Conservation (phyloP, 2,797 vertebrate genomes). For the Phoxinus dragarum region DNA sequence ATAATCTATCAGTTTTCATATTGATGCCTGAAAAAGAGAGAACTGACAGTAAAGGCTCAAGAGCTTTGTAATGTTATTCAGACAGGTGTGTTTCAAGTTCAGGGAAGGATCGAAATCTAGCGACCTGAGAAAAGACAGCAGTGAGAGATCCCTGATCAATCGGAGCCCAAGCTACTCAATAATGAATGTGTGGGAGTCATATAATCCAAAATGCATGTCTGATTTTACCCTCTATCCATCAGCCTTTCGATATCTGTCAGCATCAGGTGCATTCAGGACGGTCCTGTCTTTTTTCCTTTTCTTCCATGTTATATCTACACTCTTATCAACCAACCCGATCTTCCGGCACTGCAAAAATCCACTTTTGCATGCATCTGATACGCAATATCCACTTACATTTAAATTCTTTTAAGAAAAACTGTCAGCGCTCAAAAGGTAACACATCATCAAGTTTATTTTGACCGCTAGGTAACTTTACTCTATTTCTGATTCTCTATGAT, state of each 20-base stretch:
- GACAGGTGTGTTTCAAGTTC: constrained; percentile 22
- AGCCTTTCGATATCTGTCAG: constrained; percentile 6
- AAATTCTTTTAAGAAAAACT: too few relatives aligned
- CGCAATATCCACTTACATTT: too few relatives aligned
- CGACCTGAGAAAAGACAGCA: constrained; percentile 40
- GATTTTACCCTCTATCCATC: constrained; percentile 46
- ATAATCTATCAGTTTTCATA: constrained; percentile 17
- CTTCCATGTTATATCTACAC: constrained; percentile 5
- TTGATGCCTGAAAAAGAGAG: constrained; percentile 2
- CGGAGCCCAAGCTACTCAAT: constrained; percentile 61
- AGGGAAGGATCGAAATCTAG: constrained; percentile 30
- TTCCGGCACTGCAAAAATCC: too few relatives aligned
- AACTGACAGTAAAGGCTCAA: constrained; percentile 6
- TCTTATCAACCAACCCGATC: constrained; percentile 7
- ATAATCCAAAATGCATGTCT: constrained; percentile 40
- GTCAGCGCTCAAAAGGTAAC: neutral
- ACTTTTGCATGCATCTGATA: too few relatives aligned
- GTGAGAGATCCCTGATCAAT: constrained; percentile 56
- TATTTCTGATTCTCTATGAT: constrained; percentile 10
- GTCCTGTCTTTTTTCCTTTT: constrained; percentile 35
- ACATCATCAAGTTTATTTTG: constrained; percentile 51
- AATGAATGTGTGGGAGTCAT: constrained; percentile 46
- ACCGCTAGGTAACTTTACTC: constrained; percentile 1
- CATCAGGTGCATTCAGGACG: neutral
- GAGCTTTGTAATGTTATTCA: constrained; percentile 27